Percentiles rank a stretch among this genome's conserved stretches.
Evolutionary conservation across 2,888 invertebrate genomes (phyloP).

Genomic region (Heliconius aoede): DNA sequence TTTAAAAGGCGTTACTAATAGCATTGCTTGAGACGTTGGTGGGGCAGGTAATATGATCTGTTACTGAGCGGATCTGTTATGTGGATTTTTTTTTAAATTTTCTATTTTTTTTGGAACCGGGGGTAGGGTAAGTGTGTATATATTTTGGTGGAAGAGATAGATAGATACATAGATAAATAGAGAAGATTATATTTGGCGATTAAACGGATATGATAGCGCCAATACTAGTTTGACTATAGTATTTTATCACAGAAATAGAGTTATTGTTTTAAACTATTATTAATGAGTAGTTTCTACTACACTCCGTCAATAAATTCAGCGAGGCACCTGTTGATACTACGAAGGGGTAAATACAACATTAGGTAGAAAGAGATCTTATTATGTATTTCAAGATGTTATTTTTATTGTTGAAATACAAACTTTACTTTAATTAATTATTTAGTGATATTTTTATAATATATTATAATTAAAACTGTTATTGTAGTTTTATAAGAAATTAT

Average conservation of each 20-base stretch:
- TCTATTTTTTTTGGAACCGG: too few species aligned
- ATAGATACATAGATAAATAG: too few species aligned
- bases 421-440: background rate
- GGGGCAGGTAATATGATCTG: constrained; percentile 27
- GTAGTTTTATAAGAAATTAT: background rate
- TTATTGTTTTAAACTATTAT: background rate
- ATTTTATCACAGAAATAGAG: background rate
- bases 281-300: background rate
- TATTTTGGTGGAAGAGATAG: background rate
- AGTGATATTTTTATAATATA: background rate
- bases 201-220: too few species aligned
- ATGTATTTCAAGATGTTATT: too few species aligned
- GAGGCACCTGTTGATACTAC: too few species aligned
- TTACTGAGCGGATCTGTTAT: constrained; percentile 21
- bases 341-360: too few species aligned
- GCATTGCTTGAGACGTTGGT: constrained; percentile 18
- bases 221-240: background rate
- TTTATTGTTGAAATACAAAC: background rate
- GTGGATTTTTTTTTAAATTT: background rate
- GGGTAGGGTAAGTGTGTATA: background rate
- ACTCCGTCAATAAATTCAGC: background rate
- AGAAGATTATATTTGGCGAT: background rate
- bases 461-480: background rate
- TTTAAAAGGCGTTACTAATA: constrained; percentile 42
- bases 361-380: too few species aligned